Evolutionary conservation across 2,888 invertebrate genomes (phyloP), one percentile per base, ranked within the genome.

Genomic region (Pristionchus arcanus): DNA sequence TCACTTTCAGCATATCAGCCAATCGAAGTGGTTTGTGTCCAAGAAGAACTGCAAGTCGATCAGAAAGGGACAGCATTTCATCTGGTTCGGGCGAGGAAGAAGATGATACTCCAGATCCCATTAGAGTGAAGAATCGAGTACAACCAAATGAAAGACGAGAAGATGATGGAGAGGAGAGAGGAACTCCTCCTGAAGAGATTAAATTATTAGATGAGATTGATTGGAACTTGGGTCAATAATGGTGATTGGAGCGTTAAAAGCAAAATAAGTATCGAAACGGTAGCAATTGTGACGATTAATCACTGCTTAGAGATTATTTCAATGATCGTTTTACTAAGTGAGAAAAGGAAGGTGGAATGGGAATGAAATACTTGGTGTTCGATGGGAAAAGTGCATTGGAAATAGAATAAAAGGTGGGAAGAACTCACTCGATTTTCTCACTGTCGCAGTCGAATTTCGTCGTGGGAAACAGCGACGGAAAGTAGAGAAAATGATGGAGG

Each of bases 1-100:
- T 92, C 34, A 93, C 93, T 90, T 92, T 92, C 19, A 93, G 90
- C 92, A 94, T 93, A 63, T 93, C 92, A 4, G 92, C 90, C 92
- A 94, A 91, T 90, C 94, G 92, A 13, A 93, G 90, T 3, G 94
- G 94, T 74, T 93, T 92, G 90, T 93, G 93, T 59, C 90, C 90
- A 16, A 94, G 90, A 37, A 93, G 90, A 2, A 28, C 42, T 34
- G 85, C 86, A 0, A 94, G 90, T 86, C 91, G 90, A 25, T 93
- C 93, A 53, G 91, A 90, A 31, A 92, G 74, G 28, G 91, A 68
- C 1, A 90, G 85, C 55, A 90, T 89, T 83, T 94, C 93, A 87
- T 93, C 93, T 5, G 93, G 93, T 87, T 92, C 93, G 9, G 92
- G 92, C 25, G 91, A 90, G 66, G 90, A 91, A 0, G 88, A 87